Evolutionary conservation across 1,140 invertebrate species (phyloP), one percentile per base, ranked within the genome.

Genomic region (Heliconius nattereri): DNA sequence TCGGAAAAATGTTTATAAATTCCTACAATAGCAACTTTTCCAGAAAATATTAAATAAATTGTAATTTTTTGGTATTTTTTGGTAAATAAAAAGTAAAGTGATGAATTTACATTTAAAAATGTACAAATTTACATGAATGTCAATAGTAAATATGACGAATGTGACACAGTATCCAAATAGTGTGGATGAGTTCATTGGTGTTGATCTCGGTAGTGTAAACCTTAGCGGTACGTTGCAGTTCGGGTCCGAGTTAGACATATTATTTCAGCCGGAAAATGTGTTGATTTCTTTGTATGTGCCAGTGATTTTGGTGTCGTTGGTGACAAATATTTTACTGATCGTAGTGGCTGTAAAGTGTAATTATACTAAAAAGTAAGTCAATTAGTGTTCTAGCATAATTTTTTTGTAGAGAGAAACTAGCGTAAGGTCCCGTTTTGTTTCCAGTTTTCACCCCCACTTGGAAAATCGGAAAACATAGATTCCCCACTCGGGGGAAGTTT

Each of bases 281-380:
- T 85, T 96, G 19, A 96, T 96, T 75, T 91, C 91, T 5, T 89
- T 96, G 7, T 96, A 96, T 79, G 91, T 96, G 13, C 95, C 95
- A 0, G 90, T 96, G 3, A 95, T 96, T 40, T 66, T 96, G 8
- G 76, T 96, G 20, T 96, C 96, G 0, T 85, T 96, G 6, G 89
- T 95, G 9, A 95, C 95, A 9, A 96, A 96, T 79, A 89, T 95
- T 13, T 90, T 96, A 2, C 95, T 96, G 5, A 96, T 96, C 78
- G 89, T 95, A 3, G 95, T 96, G 2, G 95, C 96, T 29, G 93
- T 96, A 60, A 96, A 96, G 79, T 96, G 95, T 81, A 95, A 96
- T 40, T 96, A 96, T 81, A 95, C 96, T 83, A 94, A 96, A 83
- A 96, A 95, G 96, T 96, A 92, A 94, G 94, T 85, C 2, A 26